These are phyloP conservation scores for Ctenochaetus hawaiiensis DNA, from an alignment of 2,797 vertebrate genomes.

Conservation along the genomic window DNA sequence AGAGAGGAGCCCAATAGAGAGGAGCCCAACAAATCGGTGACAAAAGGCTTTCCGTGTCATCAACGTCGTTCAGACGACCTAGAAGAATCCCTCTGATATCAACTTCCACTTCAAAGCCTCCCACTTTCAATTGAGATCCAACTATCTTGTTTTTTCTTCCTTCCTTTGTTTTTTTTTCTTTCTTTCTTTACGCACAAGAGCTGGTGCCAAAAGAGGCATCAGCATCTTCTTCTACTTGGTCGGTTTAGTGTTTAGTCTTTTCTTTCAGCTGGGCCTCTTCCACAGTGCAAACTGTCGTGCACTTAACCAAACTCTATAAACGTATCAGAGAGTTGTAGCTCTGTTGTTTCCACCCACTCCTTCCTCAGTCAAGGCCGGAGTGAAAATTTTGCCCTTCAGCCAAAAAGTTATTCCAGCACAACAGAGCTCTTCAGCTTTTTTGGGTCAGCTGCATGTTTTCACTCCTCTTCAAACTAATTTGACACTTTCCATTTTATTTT, in stretches of 20 bases:
- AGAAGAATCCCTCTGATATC: constrained; percentile 96
- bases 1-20: constrained; percentile 93
- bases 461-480: neutral
- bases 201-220: constrained; percentile 92
- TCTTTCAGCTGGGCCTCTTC: constrained; percentile 89
- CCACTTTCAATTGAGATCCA: constrained; percentile 95
- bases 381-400: constrained; percentile 9
- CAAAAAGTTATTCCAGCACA: constrained; percentile 41
- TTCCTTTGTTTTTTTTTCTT: constrained; percentile 18
- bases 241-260: constrained; percentile 89
- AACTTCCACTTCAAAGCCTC: constrained; percentile 91
- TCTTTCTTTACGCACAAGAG: constrained; percentile 84
- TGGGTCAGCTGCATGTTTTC: constrained; percentile 1
- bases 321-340: constrained; percentile 76
- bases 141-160: constrained; percentile 86
- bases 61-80: constrained; percentile 97
- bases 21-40: constrained; percentile 94
- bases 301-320: constrained; percentile 92
- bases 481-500: neutral
- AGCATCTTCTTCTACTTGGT: constrained; percentile 87
- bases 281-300: constrained; percentile 93
- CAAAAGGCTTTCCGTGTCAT: constrained; percentile 98
- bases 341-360: constrained; percentile 69
- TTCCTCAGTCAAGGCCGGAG: constrained; percentile 33
- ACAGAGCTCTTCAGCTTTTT: neutral